Evolutionary conservation across 1,140 invertebrate genomes (phyloP).

Genomic region (Vanessa atalanta): DNA sequence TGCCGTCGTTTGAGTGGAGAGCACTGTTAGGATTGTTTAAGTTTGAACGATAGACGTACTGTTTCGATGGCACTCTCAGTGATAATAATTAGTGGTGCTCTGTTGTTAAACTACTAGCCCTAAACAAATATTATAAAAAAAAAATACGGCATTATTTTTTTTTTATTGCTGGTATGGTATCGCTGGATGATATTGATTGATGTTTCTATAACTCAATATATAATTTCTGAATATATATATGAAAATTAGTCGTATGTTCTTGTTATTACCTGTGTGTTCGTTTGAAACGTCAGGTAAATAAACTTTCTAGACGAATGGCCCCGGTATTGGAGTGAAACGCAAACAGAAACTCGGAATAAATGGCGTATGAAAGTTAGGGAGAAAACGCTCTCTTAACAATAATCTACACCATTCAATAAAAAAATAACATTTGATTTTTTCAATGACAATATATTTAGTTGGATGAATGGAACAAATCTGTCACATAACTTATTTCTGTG

Average conservation of each 20-base stretch:
- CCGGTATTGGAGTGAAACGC: slow-evolving; percentile 57
- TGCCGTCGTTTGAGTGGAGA: slow-evolving; percentile 25
- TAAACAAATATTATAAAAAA: no score
- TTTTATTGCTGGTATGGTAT: no score
- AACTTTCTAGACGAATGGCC: slow-evolving; percentile 60
- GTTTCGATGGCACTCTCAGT: background rate
- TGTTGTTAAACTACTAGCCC: background rate
- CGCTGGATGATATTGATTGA: no score
- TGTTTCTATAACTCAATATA: no score
- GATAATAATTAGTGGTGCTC: background rate
- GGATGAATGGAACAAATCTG: slow-evolving; percentile 30
- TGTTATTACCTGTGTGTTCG: slow-evolving; percentile 35
- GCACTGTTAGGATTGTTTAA: slow-evolving; percentile 25
- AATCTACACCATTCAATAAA: slow-evolving; percentile 53
- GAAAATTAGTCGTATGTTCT: slow-evolving; percentile 25
- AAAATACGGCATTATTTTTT: no score
- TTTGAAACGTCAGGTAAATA: slow-evolving; percentile 53
- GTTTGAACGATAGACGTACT: slow-evolving; percentile 18
- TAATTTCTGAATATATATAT: slow-evolving; percentile 6
- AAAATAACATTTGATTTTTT: slow-evolving; percentile 46
- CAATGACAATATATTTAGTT: slow-evolving; percentile 47
- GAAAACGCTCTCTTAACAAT: slow-evolving; percentile 48
- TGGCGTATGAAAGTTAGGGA: slow-evolving; percentile 59
- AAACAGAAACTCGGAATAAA: slow-evolving; percentile 66
- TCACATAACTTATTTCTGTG: slow-evolving; percentile 5